phyloP scores from a whole-genome alignment of 2,797 vertebrate species.

The Coranthus polyacanthus region DNA sequence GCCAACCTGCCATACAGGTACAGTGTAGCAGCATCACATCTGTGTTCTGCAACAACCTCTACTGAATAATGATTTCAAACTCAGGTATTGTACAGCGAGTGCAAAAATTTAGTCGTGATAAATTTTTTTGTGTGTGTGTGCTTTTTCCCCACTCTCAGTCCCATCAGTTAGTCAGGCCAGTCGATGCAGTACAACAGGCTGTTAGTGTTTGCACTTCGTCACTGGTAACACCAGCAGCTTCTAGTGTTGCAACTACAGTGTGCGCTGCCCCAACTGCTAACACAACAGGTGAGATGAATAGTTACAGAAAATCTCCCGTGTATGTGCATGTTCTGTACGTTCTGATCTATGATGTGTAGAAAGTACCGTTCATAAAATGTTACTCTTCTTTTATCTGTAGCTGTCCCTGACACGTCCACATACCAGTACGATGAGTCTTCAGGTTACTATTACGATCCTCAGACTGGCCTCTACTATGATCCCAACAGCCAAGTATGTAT shows the following conservation, averaged over 20 bases:
- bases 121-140: too few species aligned
- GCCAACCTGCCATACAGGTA: conserved; percentile 77
- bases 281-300: conserved; percentile 51
- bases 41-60: neutral
- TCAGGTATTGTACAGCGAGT: neutral
- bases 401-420: conserved; percentile 90
- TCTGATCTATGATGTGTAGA: neutral
- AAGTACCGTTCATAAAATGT: neutral
- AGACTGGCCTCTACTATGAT: conserved; percentile 94
- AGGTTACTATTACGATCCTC: conserved; percentile 94
- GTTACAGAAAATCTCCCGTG: neutral
- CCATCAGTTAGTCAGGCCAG: conserved; percentile 43
- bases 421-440: conserved; percentile 96
- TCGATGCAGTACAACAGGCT: conserved; percentile 54
- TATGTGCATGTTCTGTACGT: neutral
- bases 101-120: neutral
- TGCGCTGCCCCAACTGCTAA: conserved; percentile 9
- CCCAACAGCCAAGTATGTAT: conserved; percentile 90
- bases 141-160: conserved; percentile 26
- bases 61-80: neutral
- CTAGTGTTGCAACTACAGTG: conserved; percentile 30
- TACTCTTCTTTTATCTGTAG: conserved; percentile 59
- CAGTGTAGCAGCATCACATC: neutral
- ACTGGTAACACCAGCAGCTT: conserved; percentile 24
- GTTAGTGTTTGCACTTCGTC: conserved; percentile 33